Evolutionary conservation across 2,113 vertebrate species (phyloP).

Genomic region (Synodontis membranacea): DNA sequence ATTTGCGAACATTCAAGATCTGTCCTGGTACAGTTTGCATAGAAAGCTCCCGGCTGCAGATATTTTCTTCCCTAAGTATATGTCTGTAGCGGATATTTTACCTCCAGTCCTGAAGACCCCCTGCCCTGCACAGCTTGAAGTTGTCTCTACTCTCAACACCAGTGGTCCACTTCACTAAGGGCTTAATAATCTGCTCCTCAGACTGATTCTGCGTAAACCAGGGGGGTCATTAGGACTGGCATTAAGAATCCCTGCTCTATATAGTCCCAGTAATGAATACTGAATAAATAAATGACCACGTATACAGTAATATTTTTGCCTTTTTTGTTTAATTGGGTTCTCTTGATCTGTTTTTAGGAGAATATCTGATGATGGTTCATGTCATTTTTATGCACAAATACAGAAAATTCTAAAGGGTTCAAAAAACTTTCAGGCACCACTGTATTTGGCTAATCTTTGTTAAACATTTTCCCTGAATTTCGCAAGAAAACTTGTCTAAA

Average conservation of each 20-base stretch:
- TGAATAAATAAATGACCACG: background rate
- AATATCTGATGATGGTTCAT: no score
- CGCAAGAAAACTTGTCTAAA: background rate
- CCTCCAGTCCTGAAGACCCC: background rate
- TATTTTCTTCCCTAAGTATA: background rate
- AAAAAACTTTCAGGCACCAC: no score
- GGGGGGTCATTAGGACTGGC: background rate
- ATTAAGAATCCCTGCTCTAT: background rate
- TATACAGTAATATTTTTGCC: no score
- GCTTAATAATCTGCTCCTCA: background rate
- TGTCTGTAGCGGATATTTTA: background rate
- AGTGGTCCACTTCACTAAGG: background rate
- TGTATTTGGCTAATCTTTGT: background rate
- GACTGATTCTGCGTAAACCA: background rate
- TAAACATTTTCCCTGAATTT: background rate
- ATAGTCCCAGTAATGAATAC: background rate
- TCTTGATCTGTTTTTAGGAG: no score
- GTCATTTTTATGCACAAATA: no score
- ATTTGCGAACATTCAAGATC: background rate
- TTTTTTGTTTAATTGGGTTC: no score
- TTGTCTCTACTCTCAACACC: background rate
- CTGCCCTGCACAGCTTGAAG: background rate
- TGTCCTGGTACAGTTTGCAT: background rate
- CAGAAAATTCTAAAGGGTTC: no score
- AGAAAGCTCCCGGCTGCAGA: background rate